Evolutionary conservation across 2,113 vertebrate genomes (phyloP), one percentile per base, ranked within the genome.

Genomic region (Lontra canadensis): DNA sequence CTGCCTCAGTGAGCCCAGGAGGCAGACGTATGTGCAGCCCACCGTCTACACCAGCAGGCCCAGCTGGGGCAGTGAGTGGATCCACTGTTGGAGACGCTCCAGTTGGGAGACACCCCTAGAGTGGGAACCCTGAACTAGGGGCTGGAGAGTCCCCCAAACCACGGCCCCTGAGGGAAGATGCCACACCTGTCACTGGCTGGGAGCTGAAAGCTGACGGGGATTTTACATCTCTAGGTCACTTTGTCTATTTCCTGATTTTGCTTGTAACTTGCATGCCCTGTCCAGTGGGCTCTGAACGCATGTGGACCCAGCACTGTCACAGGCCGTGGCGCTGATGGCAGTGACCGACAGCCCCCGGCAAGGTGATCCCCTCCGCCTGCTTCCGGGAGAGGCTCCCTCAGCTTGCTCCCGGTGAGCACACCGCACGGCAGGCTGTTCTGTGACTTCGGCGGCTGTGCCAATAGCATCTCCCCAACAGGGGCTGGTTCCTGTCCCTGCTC

Each of bases 121-220:
- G 61, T 26, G 5, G 12, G 26, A 29, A 63, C 61, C 29, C 61
- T 63, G 26, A 31, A 31, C 11, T 63, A 12, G 26, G 61, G 61
- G 61, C 61, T 63, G 12, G 15, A 47, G 25, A 8, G 3, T 2
- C 17, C 12, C 34, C 57, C 6, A 15, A 79, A 59, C 52, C 36
- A 47, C 0, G 7, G 39, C 29, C 63, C 20, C 7, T 13, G 26
- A 47, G 55, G 23, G 20, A 57, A 7, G 29, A 34, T 18, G 65
- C 31, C 34, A 0, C 31, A 3, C 31, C 31, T 0, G 3, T n/a
- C 65, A 14, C 31, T n/a, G 65, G 31, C 65, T 3, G 6, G 65
- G 65, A 67, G 15, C 65, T 15, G 7, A 34, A 18, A 67, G 17
- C 31, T 12, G 44, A 15, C 17, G 4, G 31, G 13, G 13, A 31